Base-by-base conservation (phyloP, 2,797 vertebrate species). In the Eulemur rubriventer region DNA sequence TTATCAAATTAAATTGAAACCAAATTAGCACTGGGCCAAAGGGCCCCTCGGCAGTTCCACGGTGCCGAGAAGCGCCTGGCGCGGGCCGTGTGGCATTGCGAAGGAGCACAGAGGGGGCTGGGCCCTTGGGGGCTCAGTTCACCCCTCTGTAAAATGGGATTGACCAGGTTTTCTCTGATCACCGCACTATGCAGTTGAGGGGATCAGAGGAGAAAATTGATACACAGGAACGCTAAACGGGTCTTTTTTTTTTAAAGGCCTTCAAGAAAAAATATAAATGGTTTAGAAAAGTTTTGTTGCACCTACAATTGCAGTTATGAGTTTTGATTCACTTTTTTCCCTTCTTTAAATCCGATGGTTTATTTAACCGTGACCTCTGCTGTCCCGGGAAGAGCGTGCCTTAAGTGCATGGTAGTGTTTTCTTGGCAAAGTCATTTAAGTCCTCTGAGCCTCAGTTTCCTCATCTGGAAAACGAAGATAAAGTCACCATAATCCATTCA, bases 1-100 rank as follows among this genome's bases (percentile, higher is more conserved):
- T 52, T 65, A 79, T 86, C 85, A 92, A 83, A 94, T 95, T 95
- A 86, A 87, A 95, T 73, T 50, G 85, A 89, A 95, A 92, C 48
- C 75, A 87, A 94, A 94, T 94, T 85, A 94, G 85, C 88, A 10
- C 80, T 46, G 69, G 61, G 89, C 84, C 55, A 17, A 3, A 72
- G 28, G 48, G 48, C 20, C 41, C 89, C 63, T 33, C 1, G 5
- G 69, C 61, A 24, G 9, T 7, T 28, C 79, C 35, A 0, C 9
- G 0, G 79, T 9, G 22, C 57, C 0, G 16, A 41, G 38, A 5
- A 6, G 75, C 0, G 2, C 30, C 38, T 48, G 75, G 28, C 0
- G 1, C 14, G 1, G 11, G 22, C 41, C 2, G 0, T 3, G 20
- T 0, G 0, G 50, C 6, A 0, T 43, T 4, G 0, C 2, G 4